phyloP scores from a whole-genome alignment of 2,888 invertebrate genomes.

The Fragum whitleyi region DNA sequence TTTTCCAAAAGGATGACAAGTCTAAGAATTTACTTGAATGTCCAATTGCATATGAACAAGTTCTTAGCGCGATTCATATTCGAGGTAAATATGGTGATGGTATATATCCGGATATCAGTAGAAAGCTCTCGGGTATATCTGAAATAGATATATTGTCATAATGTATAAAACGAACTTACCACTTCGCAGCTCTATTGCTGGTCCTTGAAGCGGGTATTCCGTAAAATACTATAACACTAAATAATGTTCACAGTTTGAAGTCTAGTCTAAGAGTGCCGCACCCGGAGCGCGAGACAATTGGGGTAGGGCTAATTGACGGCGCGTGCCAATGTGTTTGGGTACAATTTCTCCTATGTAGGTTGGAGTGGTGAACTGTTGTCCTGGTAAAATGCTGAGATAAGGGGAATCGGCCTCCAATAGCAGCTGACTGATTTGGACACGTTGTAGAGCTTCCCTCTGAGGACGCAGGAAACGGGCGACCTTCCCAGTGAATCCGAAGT shows the following conservation, averaged over 20 bases:
- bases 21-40: too few relatives aligned
- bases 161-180: not conserved
- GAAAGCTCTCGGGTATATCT: too few relatives aligned
- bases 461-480: not conserved
- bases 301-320: not conserved
- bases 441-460: constrained; percentile 13
- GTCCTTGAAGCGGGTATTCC: not conserved
- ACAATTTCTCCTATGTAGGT: constrained; percentile 16
- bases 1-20: too few relatives aligned
- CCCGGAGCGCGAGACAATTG: not conserved
- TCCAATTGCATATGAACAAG: too few relatives aligned
- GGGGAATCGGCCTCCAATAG: constrained; percentile 28
- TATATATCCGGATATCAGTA: too few relatives aligned
- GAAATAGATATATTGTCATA: not conserved
- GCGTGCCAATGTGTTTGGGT: not conserved
- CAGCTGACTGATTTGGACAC: not conserved
- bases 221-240: not conserved
- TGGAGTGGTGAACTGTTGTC: constrained; percentile 15
- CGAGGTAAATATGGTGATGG: too few relatives aligned
- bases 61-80: too few relatives aligned
- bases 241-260: not conserved
- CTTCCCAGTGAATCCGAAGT: constrained; percentile 17
- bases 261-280: not conserved
- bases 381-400: constrained; percentile 8
- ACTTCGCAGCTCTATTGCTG: not conserved